Evolutionary conservation across 2,797 vertebrate species (phyloP), one percentile per base, ranked within the genome.

Genomic region (Platyrinchus mystaceus): DNA sequence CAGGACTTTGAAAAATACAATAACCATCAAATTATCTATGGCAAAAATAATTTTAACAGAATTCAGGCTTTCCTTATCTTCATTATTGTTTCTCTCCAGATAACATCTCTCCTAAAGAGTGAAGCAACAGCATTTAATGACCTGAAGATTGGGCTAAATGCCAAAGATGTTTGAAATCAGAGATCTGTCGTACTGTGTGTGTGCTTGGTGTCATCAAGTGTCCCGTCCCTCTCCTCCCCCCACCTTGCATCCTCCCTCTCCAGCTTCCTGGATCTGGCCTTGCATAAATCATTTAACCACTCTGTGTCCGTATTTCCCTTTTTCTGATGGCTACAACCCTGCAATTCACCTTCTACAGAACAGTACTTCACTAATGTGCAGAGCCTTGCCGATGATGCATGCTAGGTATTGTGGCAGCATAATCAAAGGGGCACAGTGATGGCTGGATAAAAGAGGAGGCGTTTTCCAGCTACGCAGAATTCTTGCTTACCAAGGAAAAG

Each of bases 1-100:
- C 27, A 91, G 43, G 66, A 82, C 80, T 88, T 91, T 84, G 79
- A 94, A 93, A 95, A 95, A 66, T 47, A 94, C 63, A 94, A 88
- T 86, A 52, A 52, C 58, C 55, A 79, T 73, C 58, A 78, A 81
- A 88, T 91, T 93, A 84, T 69, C 80, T 69, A 32, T 43, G 80
- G 50, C 71, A 80, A 94, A 92, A 93, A 78, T 58, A 84, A 71
- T 89, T 92, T 69, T 20, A 89, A 50, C 30, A 66, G 46, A 91
- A 88, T 88, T 71, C 73, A 60, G 55, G n/a, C 36, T 78, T 88
- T 58, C 47, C 49, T 76, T 66, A 94, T 71, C 70, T 76, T 88
- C 2, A 3, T 28, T 55, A 62, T 59, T 94, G 69, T 84, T 90
- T 88, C 36, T 47, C 50, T 78, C 32, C 41, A 78, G 73, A 69